Evolutionary conservation across 2,113 vertebrate species (phyloP).

Genomic region (Xerus inauris): DNA sequence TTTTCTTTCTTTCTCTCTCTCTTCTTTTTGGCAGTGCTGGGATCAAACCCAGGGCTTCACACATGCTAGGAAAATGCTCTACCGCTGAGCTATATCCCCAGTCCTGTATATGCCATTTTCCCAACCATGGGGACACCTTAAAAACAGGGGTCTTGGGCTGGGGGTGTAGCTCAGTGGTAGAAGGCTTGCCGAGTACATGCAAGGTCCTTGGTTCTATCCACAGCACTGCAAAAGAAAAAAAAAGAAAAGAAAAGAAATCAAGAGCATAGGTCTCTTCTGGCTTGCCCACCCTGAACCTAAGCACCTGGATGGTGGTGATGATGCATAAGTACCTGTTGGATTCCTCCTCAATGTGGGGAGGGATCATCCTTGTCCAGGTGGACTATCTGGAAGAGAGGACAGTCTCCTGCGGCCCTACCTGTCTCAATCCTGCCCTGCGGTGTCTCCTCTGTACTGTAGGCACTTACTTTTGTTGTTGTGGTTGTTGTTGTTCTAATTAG

Average conservation of each 20-base stretch:
- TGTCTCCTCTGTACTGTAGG: neutral
- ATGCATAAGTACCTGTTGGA: too few species aligned
- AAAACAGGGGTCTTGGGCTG: neutral
- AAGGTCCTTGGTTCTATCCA: neutral
- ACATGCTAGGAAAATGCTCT: neutral
- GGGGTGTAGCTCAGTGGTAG: neutral
- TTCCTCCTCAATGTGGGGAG: too few species aligned
- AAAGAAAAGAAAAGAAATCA: too few species aligned
- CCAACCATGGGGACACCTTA: accelerated
- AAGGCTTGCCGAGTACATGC: neutral
- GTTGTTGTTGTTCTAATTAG: too few species aligned
- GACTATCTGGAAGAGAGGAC: too few species aligned
- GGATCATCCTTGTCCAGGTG: too few species aligned
- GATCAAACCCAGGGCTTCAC: neutral
- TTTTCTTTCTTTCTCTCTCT: neutral
- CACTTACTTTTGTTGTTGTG: too few species aligned
- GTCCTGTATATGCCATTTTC: neutral
- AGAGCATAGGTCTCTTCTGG: too few species aligned
- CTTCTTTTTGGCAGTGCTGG: neutral
- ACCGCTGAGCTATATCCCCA: neutral
- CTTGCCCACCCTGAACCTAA: too few species aligned
- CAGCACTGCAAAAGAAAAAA: too few species aligned
- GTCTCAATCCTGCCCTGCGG: neutral
- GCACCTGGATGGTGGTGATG: too few species aligned
- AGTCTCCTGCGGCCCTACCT: neutral